Conservation (phyloP, 2,888 invertebrate genomes). For the Lasioglossum figueresi region DNA sequence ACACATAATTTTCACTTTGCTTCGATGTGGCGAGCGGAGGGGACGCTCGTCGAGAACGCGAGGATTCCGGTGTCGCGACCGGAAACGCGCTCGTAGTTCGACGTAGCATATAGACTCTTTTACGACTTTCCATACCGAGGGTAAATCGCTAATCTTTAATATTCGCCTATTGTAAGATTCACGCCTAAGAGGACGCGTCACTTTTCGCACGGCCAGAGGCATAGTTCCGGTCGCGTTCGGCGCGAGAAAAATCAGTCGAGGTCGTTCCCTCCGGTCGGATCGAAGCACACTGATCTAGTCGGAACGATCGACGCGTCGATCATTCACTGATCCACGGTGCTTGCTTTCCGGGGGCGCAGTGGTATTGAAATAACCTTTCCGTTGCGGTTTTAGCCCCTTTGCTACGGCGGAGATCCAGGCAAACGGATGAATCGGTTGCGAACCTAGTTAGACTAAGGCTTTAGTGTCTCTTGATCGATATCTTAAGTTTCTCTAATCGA, state of each 20-base stretch:
- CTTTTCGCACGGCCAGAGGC: conserved; percentile 22
- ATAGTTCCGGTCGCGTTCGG: conserved; percentile 16
- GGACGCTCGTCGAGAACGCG: conserved; percentile 19
- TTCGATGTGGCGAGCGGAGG: conserved; percentile 34
- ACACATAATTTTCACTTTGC: conserved; percentile 32
- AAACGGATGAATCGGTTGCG: not conserved
- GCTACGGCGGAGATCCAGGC: conserved; percentile 11
- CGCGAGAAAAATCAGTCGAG: conserved; percentile 17
- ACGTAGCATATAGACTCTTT: conserved; percentile 52
- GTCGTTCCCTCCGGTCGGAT: conserved; percentile 43
- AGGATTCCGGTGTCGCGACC: not conserved
- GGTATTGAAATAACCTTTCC: conserved; percentile 37
- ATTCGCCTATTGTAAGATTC: conserved; percentile 48
- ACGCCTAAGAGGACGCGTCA: conserved; percentile 44
- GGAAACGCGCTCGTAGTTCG: conserved; percentile 33
- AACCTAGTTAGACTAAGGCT: not conserved
- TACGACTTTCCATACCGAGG: conserved; percentile 39
- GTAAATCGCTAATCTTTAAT: conserved; percentile 47
- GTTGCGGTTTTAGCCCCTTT: conserved; percentile 42
- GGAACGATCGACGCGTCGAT: conserved; percentile 53
- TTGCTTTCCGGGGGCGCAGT: conserved; percentile 40
- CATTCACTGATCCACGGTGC: conserved; percentile 44
- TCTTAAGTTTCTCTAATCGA: not conserved
- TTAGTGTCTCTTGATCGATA: not conserved
- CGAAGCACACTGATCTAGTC: conserved; percentile 61